Base-by-base conservation (phyloP, 2,888 invertebrate genomes). In the Mythimna vitellina region DNA sequence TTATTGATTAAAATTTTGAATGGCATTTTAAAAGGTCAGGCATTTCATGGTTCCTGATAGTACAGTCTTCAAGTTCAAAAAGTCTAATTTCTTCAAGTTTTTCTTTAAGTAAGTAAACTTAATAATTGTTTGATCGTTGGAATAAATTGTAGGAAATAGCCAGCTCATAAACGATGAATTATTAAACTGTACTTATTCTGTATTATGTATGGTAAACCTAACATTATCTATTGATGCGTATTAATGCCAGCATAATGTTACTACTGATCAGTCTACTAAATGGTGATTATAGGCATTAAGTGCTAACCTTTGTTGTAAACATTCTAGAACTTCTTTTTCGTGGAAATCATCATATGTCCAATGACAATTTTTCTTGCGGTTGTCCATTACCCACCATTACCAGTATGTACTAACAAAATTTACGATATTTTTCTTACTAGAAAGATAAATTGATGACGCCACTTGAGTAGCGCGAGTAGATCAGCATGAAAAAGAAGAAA, bases 171-270 rank as follows among this genome's bases (percentile, higher is more conserved):
- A 83, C 75, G 54, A 65, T 83, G 67, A 73, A 80, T 80, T 80
- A 83, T 80, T 73, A 68, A 83, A 80, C 42, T 20, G 62, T 80
- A 80, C 29, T 83, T 67, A 73, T 65, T 82, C 51, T 65, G 53
- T 80, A 79, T 83, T 83, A 83, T 51, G 75, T 68, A 83, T 80
- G 67, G 46, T 65, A 83, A 80, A 80, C 80, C 79, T 58, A 68
- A 63, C 68, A 79, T 79, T 79, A 83, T 83, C 83, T 65, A 83
- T 73, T 62, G 74, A 80, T 65, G 66, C 63, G 66, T 67, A 72
- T 67, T 79, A 72, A 79, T 78, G 54, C 38, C 42, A 62, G 67
- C 29, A 80, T 83, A 73, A 83, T 68, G 38, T 51, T 62, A 63
- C 56, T 62, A 25, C 12, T 58, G 54, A 65, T 78, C 62, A 61